Base-by-base conservation (phyloP, 2,888 invertebrate species). In the Parochlus steinenii region DNA sequence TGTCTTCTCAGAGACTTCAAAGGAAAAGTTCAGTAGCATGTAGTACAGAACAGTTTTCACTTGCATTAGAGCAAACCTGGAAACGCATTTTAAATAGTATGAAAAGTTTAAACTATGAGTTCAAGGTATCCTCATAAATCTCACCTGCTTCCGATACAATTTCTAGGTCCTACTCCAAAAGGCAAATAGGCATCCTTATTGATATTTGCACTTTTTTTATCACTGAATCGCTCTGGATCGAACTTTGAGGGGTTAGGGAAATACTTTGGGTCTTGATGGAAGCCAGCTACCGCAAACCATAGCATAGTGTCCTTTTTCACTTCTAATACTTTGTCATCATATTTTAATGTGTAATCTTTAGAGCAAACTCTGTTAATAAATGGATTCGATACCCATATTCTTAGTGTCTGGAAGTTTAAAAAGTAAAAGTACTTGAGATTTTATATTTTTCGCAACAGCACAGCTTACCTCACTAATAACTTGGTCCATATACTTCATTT, bases 401-500 rank as follows among this genome's bases (percentile, higher is more conserved):
- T n/a, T n/a, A n/a, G n/a, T n/a, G n/a, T n/a, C n/a, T n/a, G n/a
- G n/a, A n/a, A n/a, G n/a, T n/a, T n/a, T n/a, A n/a, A n/a, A n/a
- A n/a, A n/a, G n/a, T n/a, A n/a, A n/a, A n/a, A n/a, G n/a, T n/a
- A n/a, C n/a, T n/a, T n/a, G n/a, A n/a, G n/a, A n/a, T n/a, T n/a
- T n/a, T n/a, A n/a, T n/a, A n/a, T n/a, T n/a, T n/a, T n/a, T n/a
- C n/a, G n/a, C n/a, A n/a, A n/a, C n/a, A n/a, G n/a, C n/a, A n/a
- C n/a, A n/a, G n/a, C n/a, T n/a, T 1, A 17, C 11, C 20, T 30
- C 30, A 5, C 11, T 12, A 5, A 68, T 46, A 7, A 67, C 56
- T 59, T 64, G 64, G 42, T 67, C 66, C 43, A 69, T 48, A 44
- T 69, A 70, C 1, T 55, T 50, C 66, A 70, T 64, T 41, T 65